Percentiles rank a stretch among this genome's conserved stretches.
These are phyloP conservation scores for Pyrochroa serraticornis DNA, from an alignment of 2,888 invertebrate species.

Conservation along the genomic window DNA sequence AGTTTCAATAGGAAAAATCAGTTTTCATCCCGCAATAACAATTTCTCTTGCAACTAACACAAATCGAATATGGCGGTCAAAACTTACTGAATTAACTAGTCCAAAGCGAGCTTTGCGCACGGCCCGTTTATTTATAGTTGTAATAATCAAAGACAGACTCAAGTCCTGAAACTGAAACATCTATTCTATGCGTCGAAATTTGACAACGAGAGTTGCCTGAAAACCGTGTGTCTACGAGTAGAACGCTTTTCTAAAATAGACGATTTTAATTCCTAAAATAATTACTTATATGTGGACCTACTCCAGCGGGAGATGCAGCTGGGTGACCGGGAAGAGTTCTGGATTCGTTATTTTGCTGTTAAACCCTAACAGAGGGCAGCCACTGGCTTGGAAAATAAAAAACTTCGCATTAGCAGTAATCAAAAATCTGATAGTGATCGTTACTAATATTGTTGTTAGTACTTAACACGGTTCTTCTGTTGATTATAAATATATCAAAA, in stretches of 20 bases:
- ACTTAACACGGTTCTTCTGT: no score
- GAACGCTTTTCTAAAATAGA: conserved; percentile 38
- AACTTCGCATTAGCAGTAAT: no score
- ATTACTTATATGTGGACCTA: conserved; percentile 37
- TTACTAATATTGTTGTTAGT: no score
- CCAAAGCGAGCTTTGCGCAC: conserved; percentile 37
- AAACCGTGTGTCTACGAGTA: conserved; percentile 25
- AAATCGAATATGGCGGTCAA: conserved; percentile 38
- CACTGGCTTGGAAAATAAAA: no score
- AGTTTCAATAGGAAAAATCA: not conserved
- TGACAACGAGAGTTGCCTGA: not conserved
- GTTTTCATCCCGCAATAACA: conserved; percentile 1
- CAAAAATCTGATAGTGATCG: no score
- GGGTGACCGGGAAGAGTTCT: not conserved
- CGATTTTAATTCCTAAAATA: conserved; percentile 42
- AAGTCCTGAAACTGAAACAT: no score
- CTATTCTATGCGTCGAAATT: no score
- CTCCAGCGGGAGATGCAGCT: not conserved
- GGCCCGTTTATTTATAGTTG: conserved; percentile 8
- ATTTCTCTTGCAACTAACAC: conserved; percentile 8
- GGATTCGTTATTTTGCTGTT: not conserved
- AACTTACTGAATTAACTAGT: conserved; percentile 34
- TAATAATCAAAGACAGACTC: no score
- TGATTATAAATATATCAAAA: no score
- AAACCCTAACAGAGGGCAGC: no score